Conservation (phyloP, 2,888 invertebrate species). For the Mythimna vitellina region DNA sequence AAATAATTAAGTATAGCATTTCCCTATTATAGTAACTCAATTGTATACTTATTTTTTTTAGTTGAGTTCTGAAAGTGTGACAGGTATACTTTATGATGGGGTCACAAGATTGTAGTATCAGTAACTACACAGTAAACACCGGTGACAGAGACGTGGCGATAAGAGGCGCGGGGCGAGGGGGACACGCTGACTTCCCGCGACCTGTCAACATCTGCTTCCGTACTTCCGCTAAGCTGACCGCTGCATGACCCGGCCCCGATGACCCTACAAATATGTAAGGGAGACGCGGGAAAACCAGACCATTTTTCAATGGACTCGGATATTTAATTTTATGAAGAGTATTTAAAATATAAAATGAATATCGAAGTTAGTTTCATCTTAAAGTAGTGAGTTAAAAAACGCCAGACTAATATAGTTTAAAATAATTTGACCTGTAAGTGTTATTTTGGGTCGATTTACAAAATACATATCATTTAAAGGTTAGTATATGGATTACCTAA, state of each 20-base stretch:
- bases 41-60: too few species aligned
- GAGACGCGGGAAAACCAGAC: neutral
- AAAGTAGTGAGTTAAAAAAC: too few species aligned
- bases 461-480: too few species aligned
- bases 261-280: slow-evolving; percentile 67
- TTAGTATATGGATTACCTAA: too few species aligned
- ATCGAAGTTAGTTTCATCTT: too few species aligned
- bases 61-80: too few species aligned
- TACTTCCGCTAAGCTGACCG: slow-evolving; percentile 80
- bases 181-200: slow-evolving; percentile 59
- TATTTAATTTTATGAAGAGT: neutral
- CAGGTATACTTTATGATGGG: slow-evolving; percentile 44
- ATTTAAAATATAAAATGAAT: neutral
- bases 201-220: slow-evolving; percentile 84
- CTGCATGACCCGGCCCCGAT: slow-evolving; percentile 72
- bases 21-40: too few species aligned
- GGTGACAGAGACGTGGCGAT: slow-evolving; percentile 69
- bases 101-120: slow-evolving; percentile 68
- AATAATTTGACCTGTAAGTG: too few species aligned
- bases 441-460: too few species aligned
- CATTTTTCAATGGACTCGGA: neutral
- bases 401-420: too few species aligned
- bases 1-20: too few species aligned
- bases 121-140: slow-evolving; percentile 52
- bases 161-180: slow-evolving; percentile 61